phyloP scores from a whole-genome alignment of 2,888 invertebrate species.

The Oscheius onirici region DNA sequence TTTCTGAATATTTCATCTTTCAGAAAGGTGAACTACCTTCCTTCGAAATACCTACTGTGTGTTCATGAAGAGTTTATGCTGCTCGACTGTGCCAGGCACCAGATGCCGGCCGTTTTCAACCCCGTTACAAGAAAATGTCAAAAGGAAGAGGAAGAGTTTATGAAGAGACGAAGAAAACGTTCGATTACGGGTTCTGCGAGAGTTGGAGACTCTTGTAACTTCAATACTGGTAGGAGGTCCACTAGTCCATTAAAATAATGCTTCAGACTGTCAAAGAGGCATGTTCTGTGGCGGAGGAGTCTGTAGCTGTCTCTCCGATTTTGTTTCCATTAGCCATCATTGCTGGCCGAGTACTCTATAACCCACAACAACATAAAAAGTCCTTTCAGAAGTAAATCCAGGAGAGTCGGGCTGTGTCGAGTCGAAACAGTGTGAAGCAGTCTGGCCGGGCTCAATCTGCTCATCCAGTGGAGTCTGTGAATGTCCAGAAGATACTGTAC shows the following conservation, averaged over 20 bases:
- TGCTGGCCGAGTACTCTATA: slow-evolving; percentile 63
- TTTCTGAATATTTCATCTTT: background rate
- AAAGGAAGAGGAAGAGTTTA: slow-evolving; percentile 36
- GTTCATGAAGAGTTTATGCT: slow-evolving; percentile 46
- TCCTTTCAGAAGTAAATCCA: slow-evolving; percentile 65
- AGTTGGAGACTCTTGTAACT: slow-evolving; percentile 61
- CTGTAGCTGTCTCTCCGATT: slow-evolving; percentile 65
- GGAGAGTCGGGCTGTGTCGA: slow-evolving; percentile 69
- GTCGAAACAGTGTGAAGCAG: slow-evolving; percentile 65
- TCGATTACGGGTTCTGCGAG: slow-evolving; percentile 45
- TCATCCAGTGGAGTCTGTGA: slow-evolving; percentile 62
- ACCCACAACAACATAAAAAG: background rate
- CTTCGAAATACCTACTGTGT: slow-evolving; percentile 53
- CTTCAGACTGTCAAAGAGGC: slow-evolving; percentile 66
- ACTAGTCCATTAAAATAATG: slow-evolving; percentile 51
- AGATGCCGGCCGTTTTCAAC: slow-evolving; percentile 49
- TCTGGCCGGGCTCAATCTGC: slow-evolving; percentile 67
- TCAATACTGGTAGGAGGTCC: background rate
- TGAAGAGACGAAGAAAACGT: slow-evolving; percentile 20
- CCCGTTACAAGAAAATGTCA: slow-evolving; percentile 50
- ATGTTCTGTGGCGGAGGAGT: slow-evolving; percentile 69
- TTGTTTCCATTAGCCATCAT: slow-evolving; percentile 65
- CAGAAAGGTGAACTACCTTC: slow-evolving; percentile 42
- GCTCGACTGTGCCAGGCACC: slow-evolving; percentile 28
- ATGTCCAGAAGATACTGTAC: slow-evolving; percentile 63